Conservation (phyloP, 2,888 invertebrate species). For the Strigamia transsilvanica region DNA sequence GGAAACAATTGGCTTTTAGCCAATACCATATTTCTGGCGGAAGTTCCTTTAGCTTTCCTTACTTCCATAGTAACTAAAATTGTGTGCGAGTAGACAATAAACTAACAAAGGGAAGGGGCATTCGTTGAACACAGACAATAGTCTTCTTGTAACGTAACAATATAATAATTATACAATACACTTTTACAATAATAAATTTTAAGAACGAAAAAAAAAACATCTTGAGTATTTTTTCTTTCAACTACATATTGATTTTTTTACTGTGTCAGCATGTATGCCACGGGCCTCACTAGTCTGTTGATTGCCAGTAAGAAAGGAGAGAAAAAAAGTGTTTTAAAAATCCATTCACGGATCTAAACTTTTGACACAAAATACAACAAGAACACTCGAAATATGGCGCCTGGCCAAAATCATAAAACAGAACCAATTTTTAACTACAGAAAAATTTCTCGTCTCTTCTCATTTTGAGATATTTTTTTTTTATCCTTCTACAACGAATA, state of each 20-base stretch:
- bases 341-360: slow-evolving; percentile 41
- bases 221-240: background rate
- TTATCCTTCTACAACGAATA: slow-evolving; percentile 6
- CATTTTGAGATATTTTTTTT: background rate
- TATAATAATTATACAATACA: no score
- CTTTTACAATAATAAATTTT: background rate
- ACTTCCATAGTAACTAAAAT: background rate
- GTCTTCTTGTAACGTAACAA: no score
- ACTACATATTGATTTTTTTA: slow-evolving; percentile 12
- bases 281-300: slow-evolving; percentile 10
- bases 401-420: slow-evolving; percentile 35
- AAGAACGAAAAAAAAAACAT: background rate
- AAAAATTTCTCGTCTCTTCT: background rate
- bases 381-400: slow-evolving; percentile 3
- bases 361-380: slow-evolving; percentile 17
- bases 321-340: background rate
- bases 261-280: slow-evolving; percentile 20
- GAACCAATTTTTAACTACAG: background rate
- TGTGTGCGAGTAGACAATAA: background rate
- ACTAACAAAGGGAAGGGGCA: background rate
- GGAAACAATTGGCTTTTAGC: slow-evolving; percentile 13
- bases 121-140: no score
- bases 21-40: slow-evolving; percentile 4
- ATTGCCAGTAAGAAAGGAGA: slow-evolving; percentile 22
- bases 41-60: background rate